phyloP scores from a whole-genome alignment of 2,797 vertebrate genomes.

The Tolypeutes matacus region DNA sequence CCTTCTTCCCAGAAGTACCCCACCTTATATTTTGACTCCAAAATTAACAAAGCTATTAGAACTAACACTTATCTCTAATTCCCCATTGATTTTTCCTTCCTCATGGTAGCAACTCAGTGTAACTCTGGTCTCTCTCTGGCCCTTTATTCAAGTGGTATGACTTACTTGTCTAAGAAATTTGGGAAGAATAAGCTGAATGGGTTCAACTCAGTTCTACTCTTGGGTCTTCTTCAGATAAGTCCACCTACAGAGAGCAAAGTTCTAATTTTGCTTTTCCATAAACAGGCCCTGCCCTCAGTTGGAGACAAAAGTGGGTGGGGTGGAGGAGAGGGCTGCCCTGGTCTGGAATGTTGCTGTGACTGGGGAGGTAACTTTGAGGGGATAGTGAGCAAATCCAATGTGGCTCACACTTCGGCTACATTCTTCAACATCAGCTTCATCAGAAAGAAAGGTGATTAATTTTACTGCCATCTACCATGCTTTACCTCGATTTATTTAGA shows the following conservation, averaged over 20 bases:
- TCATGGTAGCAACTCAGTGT: neutral
- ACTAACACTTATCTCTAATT: neutral
- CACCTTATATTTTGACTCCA: neutral
- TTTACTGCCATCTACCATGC: neutral
- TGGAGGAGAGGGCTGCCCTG: neutral
- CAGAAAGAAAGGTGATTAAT: neutral
- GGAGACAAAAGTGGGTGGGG: neutral
- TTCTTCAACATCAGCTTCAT: neutral
- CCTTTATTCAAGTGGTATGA: neutral
- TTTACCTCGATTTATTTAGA: neutral
- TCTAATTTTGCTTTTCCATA: neutral
- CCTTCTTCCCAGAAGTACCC: too few species aligned
- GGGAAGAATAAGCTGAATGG: neutral
- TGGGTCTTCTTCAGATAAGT: neutral
- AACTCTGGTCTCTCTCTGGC: neutral
- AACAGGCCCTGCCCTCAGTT: neutral
- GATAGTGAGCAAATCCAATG: neutral
- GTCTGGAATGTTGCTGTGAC: neutral
- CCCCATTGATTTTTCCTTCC: neutral
- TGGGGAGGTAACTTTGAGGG: neutral
- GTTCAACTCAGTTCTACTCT: conserved; percentile 13
- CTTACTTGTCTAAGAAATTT: neutral
- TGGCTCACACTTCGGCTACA: neutral
- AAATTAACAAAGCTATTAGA: conserved; percentile 12
- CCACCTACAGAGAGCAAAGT: neutral